Evolutionary conservation across 2,797 vertebrate genomes (phyloP).

Genomic region (Lepus oiostolus): DNA sequence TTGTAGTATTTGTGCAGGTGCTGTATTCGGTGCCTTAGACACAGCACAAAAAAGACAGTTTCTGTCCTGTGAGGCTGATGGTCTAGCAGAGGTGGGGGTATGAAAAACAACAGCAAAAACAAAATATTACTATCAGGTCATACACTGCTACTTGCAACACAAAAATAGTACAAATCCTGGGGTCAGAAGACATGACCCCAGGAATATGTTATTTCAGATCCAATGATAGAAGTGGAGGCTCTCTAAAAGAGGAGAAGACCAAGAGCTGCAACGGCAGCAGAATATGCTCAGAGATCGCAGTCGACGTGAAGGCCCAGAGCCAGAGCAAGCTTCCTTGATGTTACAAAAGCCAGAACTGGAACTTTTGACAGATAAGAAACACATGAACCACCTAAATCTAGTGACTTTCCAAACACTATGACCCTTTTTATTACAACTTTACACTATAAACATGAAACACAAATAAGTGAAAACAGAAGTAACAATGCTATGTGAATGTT

Average conservation of each 20-base stretch:
- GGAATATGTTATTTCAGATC: background rate
- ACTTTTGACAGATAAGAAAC: slow-evolving; percentile 20
- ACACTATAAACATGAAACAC: background rate
- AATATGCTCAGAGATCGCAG: background rate
- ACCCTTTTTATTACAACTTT: background rate
- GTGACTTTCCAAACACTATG: background rate
- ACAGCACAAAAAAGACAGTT: background rate
- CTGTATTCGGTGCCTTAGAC: background rate
- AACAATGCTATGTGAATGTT: slow-evolving; percentile 5
- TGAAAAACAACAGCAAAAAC: background rate
- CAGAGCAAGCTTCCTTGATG: background rate
- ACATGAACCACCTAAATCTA: background rate
- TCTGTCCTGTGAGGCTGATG: background rate
- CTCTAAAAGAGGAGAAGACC: background rate
- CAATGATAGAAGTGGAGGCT: background rate
- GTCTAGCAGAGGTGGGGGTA: background rate
- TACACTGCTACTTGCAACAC: background rate
- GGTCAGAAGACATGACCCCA: background rate
- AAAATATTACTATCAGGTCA: slow-evolving; percentile 3
- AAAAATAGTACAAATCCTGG: background rate
- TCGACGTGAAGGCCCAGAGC: background rate
- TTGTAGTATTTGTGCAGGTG: background rate
- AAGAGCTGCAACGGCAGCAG: background rate
- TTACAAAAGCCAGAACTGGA: background rate
- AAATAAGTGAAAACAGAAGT: slow-evolving; percentile 23